phyloP scores from a whole-genome alignment of 2,113 vertebrate genomes.

The Engraulis encrasicolus region DNA sequence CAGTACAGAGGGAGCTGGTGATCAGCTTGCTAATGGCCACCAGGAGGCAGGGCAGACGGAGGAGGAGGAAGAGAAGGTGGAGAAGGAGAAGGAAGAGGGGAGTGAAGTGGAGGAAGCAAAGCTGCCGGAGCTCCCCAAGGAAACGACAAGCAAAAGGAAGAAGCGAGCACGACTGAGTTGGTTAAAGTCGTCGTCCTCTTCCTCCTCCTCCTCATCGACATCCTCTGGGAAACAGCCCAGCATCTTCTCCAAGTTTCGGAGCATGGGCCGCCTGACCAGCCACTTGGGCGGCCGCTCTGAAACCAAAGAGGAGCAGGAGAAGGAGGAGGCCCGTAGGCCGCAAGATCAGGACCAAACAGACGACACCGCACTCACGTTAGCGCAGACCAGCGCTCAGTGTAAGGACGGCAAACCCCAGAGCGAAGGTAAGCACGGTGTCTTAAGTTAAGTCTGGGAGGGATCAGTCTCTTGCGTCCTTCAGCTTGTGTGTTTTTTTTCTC shows the following conservation, averaged over 20 bases:
- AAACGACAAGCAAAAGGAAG: constrained; percentile 81
- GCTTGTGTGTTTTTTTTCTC: too few species aligned
- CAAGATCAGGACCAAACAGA: background rate
- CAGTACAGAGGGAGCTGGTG: constrained; percentile 23
- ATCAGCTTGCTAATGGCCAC: constrained; percentile 33
- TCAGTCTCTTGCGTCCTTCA: too few species aligned
- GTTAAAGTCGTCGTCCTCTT: constrained; percentile 76
- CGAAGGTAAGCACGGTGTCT: constrained; percentile 53
- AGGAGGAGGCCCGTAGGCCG: constrained; percentile 49
- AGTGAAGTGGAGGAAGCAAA: constrained; percentile 41
- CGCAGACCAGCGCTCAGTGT: background rate
- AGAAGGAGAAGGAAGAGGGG: constrained; percentile 41
- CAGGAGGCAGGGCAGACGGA: constrained; percentile 32
- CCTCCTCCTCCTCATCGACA: constrained; percentile 53
- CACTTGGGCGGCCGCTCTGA: constrained; percentile 70
- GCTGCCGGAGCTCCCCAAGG: constrained; percentile 57
- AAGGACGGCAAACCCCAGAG: constrained; percentile 29
- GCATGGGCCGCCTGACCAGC: constrained; percentile 83
- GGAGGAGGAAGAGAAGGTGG: too few species aligned
- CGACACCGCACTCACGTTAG: constrained; percentile 6
- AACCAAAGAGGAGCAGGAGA: constrained; percentile 62
- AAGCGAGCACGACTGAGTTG: constrained; percentile 83
- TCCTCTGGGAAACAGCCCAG: constrained; percentile 90
- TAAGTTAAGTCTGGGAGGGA: too few species aligned
- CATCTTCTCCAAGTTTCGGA: constrained; percentile 95